Base-by-base conservation (phyloP, 1,140 invertebrate species). In the Diorhabda carinulata region DNA sequence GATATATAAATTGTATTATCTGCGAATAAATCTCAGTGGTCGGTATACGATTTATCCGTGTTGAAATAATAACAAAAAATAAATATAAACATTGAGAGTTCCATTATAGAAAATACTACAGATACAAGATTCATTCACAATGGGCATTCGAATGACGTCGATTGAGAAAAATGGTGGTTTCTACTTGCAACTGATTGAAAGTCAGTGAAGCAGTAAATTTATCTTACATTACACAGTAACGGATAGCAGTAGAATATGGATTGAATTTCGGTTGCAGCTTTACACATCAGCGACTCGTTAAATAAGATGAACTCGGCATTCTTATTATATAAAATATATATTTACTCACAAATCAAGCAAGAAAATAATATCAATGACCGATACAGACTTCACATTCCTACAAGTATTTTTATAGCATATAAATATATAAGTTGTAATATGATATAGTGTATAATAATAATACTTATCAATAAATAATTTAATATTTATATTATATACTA, bases 221-320 rank as follows among this genome's bases (percentile, higher is more conserved):
- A 79, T 77, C 79, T 80, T 78, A 77, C 77, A 77, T 80, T 80
- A 80, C 79, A 78, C 74, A 70, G 77, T 78, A 78, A 78, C 74
- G 72, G 78, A 78, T 77, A 78, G 74, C 71, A 73, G 74, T 61
- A 56, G 68, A 56, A 45, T 52, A 52, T 52, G 71, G 75, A 79
- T 79, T 76, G 77, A 74, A 76, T 79, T 79, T 79, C 78, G 77
- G 76, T 78, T 77, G 74, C 76, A 76, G 76, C 73, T 77, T 77
- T 75, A 76, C 76, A 77, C 76, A 72, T 71, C 70, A 76, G 43
- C 72, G 76, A 75, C 71, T 77, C 77, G 74, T 75, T 72, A 78
- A 74, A 74, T 74, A 74, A 67, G 68, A 74, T 62, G 61, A 43
- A 62, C 43, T 42, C 61, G n/a, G 61, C 41, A 62, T 62, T 43